These are phyloP conservation scores for Gnatocerus cornutus DNA, from an alignment of 2,888 invertebrate genomes.

Conservation along the genomic window DNA sequence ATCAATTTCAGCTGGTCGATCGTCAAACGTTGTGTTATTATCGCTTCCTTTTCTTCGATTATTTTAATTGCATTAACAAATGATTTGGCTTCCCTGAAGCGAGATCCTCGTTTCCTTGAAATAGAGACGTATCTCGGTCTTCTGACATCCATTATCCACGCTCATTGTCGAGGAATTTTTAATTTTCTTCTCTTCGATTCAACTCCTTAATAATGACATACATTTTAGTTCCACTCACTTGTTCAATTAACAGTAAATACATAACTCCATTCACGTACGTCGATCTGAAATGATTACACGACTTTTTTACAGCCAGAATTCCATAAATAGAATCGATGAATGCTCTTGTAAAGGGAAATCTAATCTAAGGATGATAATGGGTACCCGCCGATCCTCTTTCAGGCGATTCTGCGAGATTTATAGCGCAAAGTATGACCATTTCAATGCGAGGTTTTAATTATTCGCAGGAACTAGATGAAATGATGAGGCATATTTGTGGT, in stretches of 20 bases:
- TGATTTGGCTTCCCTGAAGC: constrained; percentile 32
- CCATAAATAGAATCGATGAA: constrained; percentile 45
- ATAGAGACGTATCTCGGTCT: constrained; percentile 42
- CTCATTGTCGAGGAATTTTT: constrained; percentile 46
- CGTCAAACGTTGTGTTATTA: constrained; percentile 16
- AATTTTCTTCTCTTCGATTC: constrained; percentile 45
- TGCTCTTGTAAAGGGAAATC: constrained; percentile 31
- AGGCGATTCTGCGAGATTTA: constrained; percentile 22
- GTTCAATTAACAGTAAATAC: constrained; percentile 48
- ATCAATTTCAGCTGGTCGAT: constrained; percentile 48
- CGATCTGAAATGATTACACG: constrained; percentile 43
- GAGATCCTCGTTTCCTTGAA: constrained; percentile 40
- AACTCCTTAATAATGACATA: constrained; percentile 44
- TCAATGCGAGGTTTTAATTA: constrained; percentile 45
- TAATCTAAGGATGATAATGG: constrained; percentile 43
- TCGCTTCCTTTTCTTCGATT: constrained; percentile 11
- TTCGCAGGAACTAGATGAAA: background rate
- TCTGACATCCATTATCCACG: constrained; percentile 37
- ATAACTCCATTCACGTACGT: constrained; percentile 40
- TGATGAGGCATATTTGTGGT: constrained; percentile 4
- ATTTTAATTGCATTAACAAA: constrained; percentile 24
- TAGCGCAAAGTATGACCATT: constrained; percentile 30
- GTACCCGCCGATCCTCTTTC: constrained; percentile 30
- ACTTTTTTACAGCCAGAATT: constrained; percentile 33
- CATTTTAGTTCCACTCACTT: constrained; percentile 48